Evolutionary conservation across 2,113 vertebrate species (phyloP), one percentile per base, ranked within the genome.

Genomic region (Spea bombifrons): DNA sequence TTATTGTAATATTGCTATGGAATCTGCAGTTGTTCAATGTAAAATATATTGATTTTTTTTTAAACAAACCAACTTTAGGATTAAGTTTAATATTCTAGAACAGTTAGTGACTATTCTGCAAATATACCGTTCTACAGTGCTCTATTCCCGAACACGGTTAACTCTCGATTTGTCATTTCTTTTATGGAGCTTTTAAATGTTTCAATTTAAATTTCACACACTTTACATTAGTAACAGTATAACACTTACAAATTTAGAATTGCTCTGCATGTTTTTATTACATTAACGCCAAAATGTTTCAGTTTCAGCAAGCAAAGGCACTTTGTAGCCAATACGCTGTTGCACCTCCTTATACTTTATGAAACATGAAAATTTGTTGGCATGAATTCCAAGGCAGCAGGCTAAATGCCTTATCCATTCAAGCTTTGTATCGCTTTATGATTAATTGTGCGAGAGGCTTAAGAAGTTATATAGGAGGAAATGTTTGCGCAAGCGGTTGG

Each of bases 211-310:
- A 46, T 66, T 67, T 78, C 64, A 71, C 10, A 55, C 67, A 50
- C 67, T 71, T 61, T 77, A 50, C 50, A 70, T 71, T 71, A 64
- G 63, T 71, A 78, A 71, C 76, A 59, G 70, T 71, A 64, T 64
- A 71, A 71, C 15, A 78, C 61, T 15, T 50, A 71, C 55, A 78
- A 64, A 78, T 71, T 64, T 63, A 63, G 67, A 49, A 55, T 10
- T 45, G 68, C 57, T 78, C 76, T 50, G 68, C 76, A 49, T 78
- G 67, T 71, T 65, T 46, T 71, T 78, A 46, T 71, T 78, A 78
- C 69, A 78, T 65, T 71, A 71, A 78, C 45, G 30, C 68, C 59
- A 71, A 52, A 48, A 15, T 63, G 43, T 69, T 69, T 76, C 76
- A 65, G n/a, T 78, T 55, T 66, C 76, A 71, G 13, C 46, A 48